Evolutionary conservation across 2,888 invertebrate species (phyloP).

Genomic region (Diploptera punctata): DNA sequence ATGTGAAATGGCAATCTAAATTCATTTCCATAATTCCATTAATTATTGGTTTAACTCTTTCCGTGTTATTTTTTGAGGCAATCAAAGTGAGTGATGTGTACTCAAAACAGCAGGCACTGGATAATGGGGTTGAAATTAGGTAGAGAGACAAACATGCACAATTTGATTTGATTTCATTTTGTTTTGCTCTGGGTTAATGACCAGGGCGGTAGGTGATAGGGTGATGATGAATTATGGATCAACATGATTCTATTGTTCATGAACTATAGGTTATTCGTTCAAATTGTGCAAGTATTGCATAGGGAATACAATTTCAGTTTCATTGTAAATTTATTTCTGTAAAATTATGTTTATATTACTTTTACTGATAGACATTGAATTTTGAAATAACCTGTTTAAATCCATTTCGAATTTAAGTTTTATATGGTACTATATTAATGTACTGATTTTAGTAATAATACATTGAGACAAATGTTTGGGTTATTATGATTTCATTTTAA

Average conservation of each 20-base stretch:
- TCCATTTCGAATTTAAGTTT: too few relatives aligned
- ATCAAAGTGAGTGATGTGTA: not conserved
- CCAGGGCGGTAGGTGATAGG: constrained; percentile 5
- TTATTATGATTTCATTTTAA: too few relatives aligned
- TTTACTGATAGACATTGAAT: too few relatives aligned
- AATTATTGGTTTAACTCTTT: constrained; percentile 6
- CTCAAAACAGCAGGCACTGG: not conserved
- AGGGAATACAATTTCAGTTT: not conserved
- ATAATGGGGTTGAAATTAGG: constrained; percentile 17
- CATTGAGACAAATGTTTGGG: too few relatives aligned
- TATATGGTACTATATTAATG: too few relatives aligned
- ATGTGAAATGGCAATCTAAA: not conserved
- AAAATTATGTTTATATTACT: too few relatives aligned
- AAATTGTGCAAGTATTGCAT: not conserved
- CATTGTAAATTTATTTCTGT: too few relatives aligned
- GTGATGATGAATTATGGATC: not conserved
- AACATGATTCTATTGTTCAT: not conserved
- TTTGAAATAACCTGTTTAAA: too few relatives aligned
- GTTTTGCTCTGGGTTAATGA: constrained; percentile 1
- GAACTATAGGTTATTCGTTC: not conserved
- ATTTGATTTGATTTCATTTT: constrained; percentile 20
- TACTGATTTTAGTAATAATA: too few relatives aligned
- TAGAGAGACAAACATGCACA: constrained; percentile 10
- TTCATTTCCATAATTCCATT: constrained; percentile 10
- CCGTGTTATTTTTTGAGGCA: not conserved